Evolutionary conservation across 2,888 invertebrate genomes (phyloP), one percentile per base, ranked within the genome.

Genomic region (Megastigmus dorsalis): DNA sequence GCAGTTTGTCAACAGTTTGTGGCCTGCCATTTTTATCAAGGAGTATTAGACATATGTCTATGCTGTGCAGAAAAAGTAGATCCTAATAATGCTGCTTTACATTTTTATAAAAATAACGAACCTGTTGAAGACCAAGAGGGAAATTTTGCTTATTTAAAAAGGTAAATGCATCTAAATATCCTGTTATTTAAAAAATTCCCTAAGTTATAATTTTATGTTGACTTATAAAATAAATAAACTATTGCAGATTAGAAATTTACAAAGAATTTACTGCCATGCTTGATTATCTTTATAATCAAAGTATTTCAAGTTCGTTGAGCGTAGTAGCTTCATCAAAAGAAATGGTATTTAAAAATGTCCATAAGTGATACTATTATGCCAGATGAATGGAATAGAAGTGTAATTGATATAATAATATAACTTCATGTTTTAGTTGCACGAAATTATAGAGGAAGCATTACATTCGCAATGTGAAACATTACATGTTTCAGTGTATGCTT

Each of bases 401-500:
- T 41, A 41, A 13, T 28, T 18, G 20, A 48, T 23, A n/a, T n/a
- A 7, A 26, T 41, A 33, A n/a, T 45, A 38, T 3, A 69, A 13
- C 55, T n/a, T 38, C 33, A 50, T 9, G 71, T 84, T 88, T 28
- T 83, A 93, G 90, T 90, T 92, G 45, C 89, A 89, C 60, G 89
- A 90, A 84, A 90, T 95, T 23, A 92, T 94, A 18, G 90, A 90
- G 79, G 92, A 93, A 80, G 92, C 93, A 70, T 88, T 95, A 13
- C 91, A 92, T 57, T 90, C 92, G 4, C 90, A 92, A 4, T 99
- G 99, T 88, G 97, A 98, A 85, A 90, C 97, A 15, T 91, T 97
- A 72, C 98, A 99, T 84, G 93, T 95, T 0, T 93, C 95, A 0
- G 91, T 99, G 0, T 99, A 98, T 86, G 95, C 97, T 81, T 98